A percentile compares a stretch with the other conserved stretches of the same genome.
Evolutionary conservation across 2,888 invertebrate species (phyloP).

Genomic region (Thymelicus acteon): DNA sequence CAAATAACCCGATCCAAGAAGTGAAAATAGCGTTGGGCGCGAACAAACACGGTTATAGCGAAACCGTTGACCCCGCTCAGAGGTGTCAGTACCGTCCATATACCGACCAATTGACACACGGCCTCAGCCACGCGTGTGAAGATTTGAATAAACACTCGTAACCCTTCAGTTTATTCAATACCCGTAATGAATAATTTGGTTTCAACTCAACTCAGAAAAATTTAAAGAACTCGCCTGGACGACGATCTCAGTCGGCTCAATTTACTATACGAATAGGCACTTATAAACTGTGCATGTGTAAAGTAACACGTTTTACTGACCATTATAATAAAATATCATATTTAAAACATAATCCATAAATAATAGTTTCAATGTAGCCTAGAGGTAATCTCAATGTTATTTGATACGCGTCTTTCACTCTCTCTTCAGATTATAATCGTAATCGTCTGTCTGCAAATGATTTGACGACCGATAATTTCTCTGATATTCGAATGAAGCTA

Average conservation of each 20-base stretch:
- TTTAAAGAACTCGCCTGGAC: constrained; percentile 60
- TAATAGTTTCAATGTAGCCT: constrained; percentile 37
- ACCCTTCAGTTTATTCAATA: constrained; percentile 69
- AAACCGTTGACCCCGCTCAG: constrained; percentile 72
- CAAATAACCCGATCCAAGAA: constrained; percentile 53
- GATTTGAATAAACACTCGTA: constrained; percentile 79
- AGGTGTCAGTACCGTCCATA: constrained; percentile 76
- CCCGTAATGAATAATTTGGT: constrained; percentile 81
- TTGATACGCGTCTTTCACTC: constrained; percentile 37
- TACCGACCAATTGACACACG: constrained; percentile 73
- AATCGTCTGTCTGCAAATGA: constrained; percentile 33
- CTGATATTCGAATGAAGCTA: constrained; percentile 15
- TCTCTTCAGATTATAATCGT: constrained; percentile 34
- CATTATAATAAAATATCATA: constrained; percentile 45
- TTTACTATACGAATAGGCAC: constrained; percentile 65
- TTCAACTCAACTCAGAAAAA: constrained; percentile 71
- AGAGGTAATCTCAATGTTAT: constrained; percentile 39
- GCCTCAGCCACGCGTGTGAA: constrained; percentile 77
- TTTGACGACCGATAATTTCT: constrained; percentile 2
- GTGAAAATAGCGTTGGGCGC: constrained; percentile 60
- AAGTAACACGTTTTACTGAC: constrained; percentile 1
- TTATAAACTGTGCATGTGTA: constrained; percentile 41
- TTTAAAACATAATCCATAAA: constrained; percentile 47
- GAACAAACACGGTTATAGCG: constrained; percentile 69
- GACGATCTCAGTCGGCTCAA: constrained; percentile 60